phyloP scores from a whole-genome alignment of 1,140 invertebrate genomes.

The Armadillidium nasatum region DNA sequence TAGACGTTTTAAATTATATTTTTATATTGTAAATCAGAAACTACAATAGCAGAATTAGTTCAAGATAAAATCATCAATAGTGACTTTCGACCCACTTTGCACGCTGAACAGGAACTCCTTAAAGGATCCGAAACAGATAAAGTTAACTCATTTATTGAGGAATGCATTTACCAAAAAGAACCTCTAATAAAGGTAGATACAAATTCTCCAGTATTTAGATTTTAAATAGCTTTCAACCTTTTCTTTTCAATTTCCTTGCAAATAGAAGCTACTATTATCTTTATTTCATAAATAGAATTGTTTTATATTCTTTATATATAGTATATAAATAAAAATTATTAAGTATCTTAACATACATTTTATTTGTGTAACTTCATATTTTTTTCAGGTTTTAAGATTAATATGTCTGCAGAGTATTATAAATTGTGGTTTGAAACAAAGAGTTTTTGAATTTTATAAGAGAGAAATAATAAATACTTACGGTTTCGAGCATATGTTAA shows the following conservation, averaged over 20 bases:
- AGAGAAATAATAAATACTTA: conserved; percentile 86
- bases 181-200: conserved; percentile 64
- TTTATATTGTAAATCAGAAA: conserved; percentile 55
- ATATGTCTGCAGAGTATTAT: conserved; percentile 81
- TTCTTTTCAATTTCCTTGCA: background rate
- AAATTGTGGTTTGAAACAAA: conserved; percentile 75
- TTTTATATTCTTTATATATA: no score
- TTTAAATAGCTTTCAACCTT: background rate
- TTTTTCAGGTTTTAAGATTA: conserved; percentile 65
- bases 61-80: conserved; percentile 65
- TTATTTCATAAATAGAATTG: no score
- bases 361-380: background rate
- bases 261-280: no score
- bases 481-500: conserved; percentile 77
- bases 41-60: conserved; percentile 68
- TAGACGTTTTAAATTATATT: no score
- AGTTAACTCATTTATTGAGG: conserved; percentile 80
- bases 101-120: conserved; percentile 83
- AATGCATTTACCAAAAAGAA: conserved; percentile 77
- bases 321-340: no score
- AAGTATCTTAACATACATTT: no score
- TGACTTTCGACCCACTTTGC: conserved; percentile 62
- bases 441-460: conserved; percentile 87
- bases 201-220: background rate
- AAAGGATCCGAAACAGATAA: conserved; percentile 88